Percentiles rank a stretch among this genome's conserved stretches.
Conservation (phyloP, 2,888 invertebrate species). For the Cheilosia vulpina region DNA sequence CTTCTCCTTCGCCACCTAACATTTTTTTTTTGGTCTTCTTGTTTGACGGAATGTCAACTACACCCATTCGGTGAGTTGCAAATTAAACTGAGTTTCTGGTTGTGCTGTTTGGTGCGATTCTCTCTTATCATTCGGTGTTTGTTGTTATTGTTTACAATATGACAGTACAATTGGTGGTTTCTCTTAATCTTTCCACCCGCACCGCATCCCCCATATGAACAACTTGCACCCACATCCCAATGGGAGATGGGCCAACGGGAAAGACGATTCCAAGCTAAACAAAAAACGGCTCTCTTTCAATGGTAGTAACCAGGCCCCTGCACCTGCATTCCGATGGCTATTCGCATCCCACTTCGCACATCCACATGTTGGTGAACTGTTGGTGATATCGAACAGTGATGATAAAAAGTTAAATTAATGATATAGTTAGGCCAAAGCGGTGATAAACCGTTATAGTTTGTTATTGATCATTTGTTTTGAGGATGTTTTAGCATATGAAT, state of each 20-base stretch:
- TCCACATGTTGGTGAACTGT: constrained; percentile 39
- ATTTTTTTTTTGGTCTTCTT: constrained; percentile 13
- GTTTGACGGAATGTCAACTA: constrained; percentile 57
- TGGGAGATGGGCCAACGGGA: background rate
- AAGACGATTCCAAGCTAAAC: background rate
- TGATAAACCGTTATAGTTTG: background rate
- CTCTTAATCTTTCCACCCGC: constrained; percentile 42
- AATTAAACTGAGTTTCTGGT: constrained; percentile 29
- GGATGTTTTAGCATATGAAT: no score
- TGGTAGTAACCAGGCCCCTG: background rate
- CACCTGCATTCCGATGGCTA: constrained; percentile 38
- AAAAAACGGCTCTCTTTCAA: constrained; percentile 19
- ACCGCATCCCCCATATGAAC: background rate
- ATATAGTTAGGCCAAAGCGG: no score
- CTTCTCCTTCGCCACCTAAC: constrained; percentile 20
- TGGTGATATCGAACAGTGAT: constrained; percentile 23
- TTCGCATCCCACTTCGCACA: background rate
- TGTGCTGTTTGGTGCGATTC: constrained; percentile 25
- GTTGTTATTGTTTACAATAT: constrained; percentile 62
- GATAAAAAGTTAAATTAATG: background rate
- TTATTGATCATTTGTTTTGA: background rate
- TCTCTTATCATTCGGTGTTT: constrained; percentile 44
- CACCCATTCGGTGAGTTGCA: constrained; percentile 55
- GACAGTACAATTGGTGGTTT: background rate
- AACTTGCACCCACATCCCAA: background rate